Percentiles rank a stretch among this genome's conserved stretches.
These are phyloP conservation scores for Suillia variegata DNA, from an alignment of 2,888 invertebrate genomes.

Conservation along the genomic window DNA sequence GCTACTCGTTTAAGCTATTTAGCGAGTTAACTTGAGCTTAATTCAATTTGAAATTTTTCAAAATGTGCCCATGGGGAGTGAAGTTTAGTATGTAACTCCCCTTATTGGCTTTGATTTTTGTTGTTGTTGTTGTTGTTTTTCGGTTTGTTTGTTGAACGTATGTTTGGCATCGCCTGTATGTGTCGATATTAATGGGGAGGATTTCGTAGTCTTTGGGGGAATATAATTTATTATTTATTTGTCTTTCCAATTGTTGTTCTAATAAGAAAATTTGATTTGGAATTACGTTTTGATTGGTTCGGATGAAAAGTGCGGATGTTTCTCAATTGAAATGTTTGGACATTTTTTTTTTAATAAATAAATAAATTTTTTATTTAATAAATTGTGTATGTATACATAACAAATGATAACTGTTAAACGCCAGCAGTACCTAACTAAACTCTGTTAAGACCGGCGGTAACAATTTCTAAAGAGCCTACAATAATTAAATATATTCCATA, in stretches of 20 bases:
- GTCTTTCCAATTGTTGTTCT: constrained; percentile 15
- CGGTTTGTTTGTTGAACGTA: constrained; percentile 7
- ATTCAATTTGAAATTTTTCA: constrained; percentile 63
- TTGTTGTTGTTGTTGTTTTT: constrained; percentile 9
- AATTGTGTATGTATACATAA: too few relatives aligned
- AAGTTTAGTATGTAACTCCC: not conserved
- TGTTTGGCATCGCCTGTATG: not conserved
- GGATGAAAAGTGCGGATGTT: too few relatives aligned
- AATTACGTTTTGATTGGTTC: not conserved
- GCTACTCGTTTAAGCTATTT: constrained; percentile 45
- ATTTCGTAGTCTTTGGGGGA: not conserved
- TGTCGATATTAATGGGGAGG: not conserved
- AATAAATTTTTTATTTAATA: too few relatives aligned
- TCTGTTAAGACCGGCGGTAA: too few relatives aligned
- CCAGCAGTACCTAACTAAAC: too few relatives aligned
- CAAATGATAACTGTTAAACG: too few relatives aligned
- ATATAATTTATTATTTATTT: constrained; percentile 21
- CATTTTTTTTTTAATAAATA: too few relatives aligned
- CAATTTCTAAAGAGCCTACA: too few relatives aligned
- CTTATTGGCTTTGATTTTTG: not conserved
- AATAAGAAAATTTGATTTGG: not conserved
- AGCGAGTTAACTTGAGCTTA: constrained; percentile 58
- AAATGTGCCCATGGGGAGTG: constrained; percentile 37
- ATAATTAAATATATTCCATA: too few relatives aligned
- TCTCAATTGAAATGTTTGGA: too few relatives aligned